Evolutionary conservation across 1,140 invertebrate species (phyloP).

Genomic region (Sweltsa coloradensis): DNA sequence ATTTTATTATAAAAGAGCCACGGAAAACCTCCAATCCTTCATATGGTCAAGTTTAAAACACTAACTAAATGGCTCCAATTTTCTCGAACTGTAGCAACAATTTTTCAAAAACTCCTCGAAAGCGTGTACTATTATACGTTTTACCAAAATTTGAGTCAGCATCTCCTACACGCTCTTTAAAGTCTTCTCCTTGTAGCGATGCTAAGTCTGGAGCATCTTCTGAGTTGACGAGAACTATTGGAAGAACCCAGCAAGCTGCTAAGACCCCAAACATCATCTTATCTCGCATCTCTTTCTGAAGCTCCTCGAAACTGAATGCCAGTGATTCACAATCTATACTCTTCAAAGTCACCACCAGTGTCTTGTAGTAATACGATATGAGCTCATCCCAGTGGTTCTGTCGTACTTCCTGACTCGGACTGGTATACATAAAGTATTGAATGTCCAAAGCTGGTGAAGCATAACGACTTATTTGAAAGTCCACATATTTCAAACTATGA

Average conservation of each 20-base stretch:
- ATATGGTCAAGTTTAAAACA: too few relatives aligned
- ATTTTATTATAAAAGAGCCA: too few relatives aligned
- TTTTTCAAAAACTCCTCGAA: neutral
- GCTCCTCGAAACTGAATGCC: neutral
- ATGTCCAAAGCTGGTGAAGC: slow-evolving; percentile 39
- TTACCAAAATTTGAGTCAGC: neutral
- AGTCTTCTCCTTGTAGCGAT: neutral
- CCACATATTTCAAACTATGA: slow-evolving; percentile 10
- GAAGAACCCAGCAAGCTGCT: neutral
- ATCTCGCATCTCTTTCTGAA: slow-evolving; percentile 6
- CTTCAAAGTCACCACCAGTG: slow-evolving; percentile 5
- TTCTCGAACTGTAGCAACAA: slow-evolving; percentile 1
- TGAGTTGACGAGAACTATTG: slow-evolving; percentile 2
- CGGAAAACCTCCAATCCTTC: too few relatives aligned
- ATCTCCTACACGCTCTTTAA: neutral
- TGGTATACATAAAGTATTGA: slow-evolving; percentile 42
- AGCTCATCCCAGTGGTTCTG: slow-evolving; percentile 27
- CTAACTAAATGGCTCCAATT: too few relatives aligned
- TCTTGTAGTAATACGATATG: too few relatives aligned
- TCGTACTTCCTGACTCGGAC: slow-evolving; percentile 27
- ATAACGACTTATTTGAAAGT: slow-evolving; percentile 20
- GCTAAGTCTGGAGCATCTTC: neutral
- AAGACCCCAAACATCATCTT: slow-evolving; percentile 7
- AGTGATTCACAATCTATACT: neutral
- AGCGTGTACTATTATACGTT: neutral